Conservation (phyloP, 2,113 vertebrate species). For the Podarcis muralis region DNA sequence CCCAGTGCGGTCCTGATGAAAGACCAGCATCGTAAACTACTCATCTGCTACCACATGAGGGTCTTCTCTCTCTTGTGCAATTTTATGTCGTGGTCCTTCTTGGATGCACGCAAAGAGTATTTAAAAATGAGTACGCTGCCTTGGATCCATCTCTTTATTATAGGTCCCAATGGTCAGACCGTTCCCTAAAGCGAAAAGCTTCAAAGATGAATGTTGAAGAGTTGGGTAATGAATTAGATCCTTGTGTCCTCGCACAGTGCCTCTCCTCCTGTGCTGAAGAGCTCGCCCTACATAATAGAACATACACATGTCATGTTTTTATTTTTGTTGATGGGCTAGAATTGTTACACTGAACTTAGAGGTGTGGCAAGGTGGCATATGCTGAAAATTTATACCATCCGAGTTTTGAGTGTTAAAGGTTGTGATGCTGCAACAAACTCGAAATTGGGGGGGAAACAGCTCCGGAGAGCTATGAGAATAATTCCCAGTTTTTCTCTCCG, state of each 20-base stretch:
- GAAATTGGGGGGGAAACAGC: constrained; percentile 37
- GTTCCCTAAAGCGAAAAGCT: neutral
- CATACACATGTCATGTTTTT: constrained; percentile 44
- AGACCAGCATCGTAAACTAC: constrained; percentile 85
- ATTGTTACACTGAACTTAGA: neutral
- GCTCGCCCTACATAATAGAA: constrained; percentile 45
- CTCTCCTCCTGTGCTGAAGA: constrained; percentile 13
- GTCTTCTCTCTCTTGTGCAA: constrained; percentile 24
- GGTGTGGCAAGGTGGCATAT: neutral
- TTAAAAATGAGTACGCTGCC: constrained; percentile 37
- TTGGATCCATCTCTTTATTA: constrained; percentile 52
- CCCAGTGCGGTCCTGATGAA: constrained; percentile 74
- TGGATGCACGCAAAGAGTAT: neutral
- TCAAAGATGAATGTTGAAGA: constrained; percentile 20
- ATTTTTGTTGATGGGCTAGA: constrained; percentile 14
- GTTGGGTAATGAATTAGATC: constrained; percentile 19
- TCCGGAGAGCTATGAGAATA: constrained; percentile 32
- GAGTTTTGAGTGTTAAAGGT: neutral
- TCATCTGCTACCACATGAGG: constrained; percentile 73
- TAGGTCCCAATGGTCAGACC: neutral
- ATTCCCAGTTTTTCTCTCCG: constrained; percentile 42
- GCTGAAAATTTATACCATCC: neutral
- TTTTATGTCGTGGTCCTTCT: constrained; percentile 46
- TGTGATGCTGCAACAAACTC: neutral
- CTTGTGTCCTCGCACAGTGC: neutral